A percentile compares a stretch with the other conserved stretches of the same genome.
Conservation (phyloP, 2,113 vertebrate genomes). For the Buteo buteo region DNA sequence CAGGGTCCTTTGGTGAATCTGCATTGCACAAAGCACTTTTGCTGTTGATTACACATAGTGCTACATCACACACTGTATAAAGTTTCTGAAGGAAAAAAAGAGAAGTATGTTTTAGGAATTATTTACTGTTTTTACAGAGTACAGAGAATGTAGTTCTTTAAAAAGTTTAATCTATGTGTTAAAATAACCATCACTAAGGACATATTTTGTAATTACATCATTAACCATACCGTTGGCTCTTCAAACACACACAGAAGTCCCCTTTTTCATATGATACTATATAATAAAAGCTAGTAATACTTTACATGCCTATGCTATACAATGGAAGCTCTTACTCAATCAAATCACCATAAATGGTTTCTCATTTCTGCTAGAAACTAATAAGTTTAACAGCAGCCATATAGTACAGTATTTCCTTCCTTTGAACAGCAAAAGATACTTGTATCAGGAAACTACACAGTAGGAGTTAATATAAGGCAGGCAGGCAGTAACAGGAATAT, state of each 20-base stretch:
- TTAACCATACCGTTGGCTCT: neutral
- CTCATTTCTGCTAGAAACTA: neutral
- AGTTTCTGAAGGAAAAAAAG: slow-evolving; percentile 82
- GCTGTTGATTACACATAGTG: slow-evolving; percentile 95
- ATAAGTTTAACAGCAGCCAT: neutral
- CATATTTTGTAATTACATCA: neutral
- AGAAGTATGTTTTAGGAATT: neutral
- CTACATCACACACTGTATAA: slow-evolving; percentile 97
- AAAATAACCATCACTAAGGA: neutral
- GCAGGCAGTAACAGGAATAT: neutral
- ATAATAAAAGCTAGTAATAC: neutral
- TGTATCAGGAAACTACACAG: neutral
- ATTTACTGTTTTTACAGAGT: neutral
- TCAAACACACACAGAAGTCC: neutral
- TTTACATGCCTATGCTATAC: neutral
- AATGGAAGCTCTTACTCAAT: neutral
- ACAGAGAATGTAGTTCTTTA: neutral
- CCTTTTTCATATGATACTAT: neutral
- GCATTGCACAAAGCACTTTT: slow-evolving; percentile 96
- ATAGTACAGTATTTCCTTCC: neutral
- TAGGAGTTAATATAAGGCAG: neutral
- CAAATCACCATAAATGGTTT: neutral
- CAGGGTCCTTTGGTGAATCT: slow-evolving; percentile 93
- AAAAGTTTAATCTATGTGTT: neutral
- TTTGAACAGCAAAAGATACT: neutral